Evolutionary conservation across 2,888 invertebrate species (phyloP), one percentile per base, ranked within the genome.

Genomic region (Parnassius glacialis): DNA sequence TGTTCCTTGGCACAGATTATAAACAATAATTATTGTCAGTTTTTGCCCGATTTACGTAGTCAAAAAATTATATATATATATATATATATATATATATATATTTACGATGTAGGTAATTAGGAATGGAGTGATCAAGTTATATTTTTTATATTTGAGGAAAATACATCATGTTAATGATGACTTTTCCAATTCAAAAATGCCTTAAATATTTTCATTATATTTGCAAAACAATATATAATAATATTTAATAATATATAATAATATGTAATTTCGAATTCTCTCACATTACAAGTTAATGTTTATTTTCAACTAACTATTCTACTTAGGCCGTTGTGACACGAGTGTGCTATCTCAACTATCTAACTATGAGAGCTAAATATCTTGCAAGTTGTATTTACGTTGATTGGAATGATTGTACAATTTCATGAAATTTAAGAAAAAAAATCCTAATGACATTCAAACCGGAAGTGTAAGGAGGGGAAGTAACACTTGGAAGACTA

Each of bases 241-340:
- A 16, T 16, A 16, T 16, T 16, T 16, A 16, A 16, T 16, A 16
- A 16, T 16, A 16, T 16, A 16, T 16, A 25, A 25, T 25, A 25
- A 25, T 3, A 25, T 25, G 25, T 7, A 13, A 13, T 47, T 47
- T 16, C 9, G 47, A 47, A 47, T 13, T 13, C 45, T 44, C 12
- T 45, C 13, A 47, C 47, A 1, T 9, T 13, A 9, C 47, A 13
- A 9, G 7, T 9, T 47, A 16, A 16, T 16, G 16, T 16, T 16
- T 16, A 16, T 47, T 47, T 61, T 61, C 12, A 61, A n/a, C 57
- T 61, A 57, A 43, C 61, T 61, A 61, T 13, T 16, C 52, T 61
- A 61, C 45, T 61, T 61, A 61, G 61, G 61, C 61, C 61, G 61
- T 52, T n/a, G 2, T 41, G 41, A 57, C 41, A 42, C 41, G 48